These are phyloP conservation scores for Neopipo cinnamomea DNA, from an alignment of 2,113 vertebrate genomes.

Conservation along the genomic window DNA sequence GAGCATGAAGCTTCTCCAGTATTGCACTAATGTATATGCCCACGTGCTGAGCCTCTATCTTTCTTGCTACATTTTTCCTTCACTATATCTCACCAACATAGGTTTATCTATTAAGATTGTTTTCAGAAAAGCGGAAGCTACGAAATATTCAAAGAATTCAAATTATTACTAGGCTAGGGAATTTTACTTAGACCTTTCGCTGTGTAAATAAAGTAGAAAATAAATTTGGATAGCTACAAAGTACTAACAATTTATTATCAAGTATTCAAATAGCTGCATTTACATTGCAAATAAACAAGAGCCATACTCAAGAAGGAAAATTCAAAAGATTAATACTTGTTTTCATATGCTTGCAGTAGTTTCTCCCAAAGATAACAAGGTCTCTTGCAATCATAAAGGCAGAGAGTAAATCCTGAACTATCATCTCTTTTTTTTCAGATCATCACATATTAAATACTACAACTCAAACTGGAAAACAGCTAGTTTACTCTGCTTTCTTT, in stretches of 20 bases:
- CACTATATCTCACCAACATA: neutral
- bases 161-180: neutral
- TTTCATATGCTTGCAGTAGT: neutral
- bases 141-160: neutral
- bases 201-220: neutral
- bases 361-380: neutral
- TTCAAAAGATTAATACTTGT: neutral
- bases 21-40: neutral
- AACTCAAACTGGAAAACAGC: neutral
- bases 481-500: neutral
- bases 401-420: neutral
- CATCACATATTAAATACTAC: neutral
- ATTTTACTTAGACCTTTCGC: neutral
- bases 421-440: neutral
- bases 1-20: neutral
- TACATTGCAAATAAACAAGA: neutral
- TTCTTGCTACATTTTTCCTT: neutral
- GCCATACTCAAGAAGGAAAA: neutral
- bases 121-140: neutral
- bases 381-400: neutral
- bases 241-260: neutral
- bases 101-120: neutral
- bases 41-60: neutral
- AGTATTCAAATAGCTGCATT: neutral
- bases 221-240: neutral